Evolutionary conservation across 2,113 vertebrate genomes (phyloP).

Genomic region (Hoplias malabaricus): DNA sequence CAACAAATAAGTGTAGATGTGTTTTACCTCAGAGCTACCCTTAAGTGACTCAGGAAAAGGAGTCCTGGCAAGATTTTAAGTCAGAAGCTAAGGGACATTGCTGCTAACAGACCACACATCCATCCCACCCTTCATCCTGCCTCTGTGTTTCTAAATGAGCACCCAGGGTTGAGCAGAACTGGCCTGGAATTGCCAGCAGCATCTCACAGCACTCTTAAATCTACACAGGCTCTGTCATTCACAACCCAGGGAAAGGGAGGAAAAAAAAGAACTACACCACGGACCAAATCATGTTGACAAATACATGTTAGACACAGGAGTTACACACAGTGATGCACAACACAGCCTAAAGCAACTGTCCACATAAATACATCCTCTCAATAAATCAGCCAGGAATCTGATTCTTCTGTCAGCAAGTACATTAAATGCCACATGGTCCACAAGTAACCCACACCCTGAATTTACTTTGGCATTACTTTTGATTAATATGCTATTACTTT

Average conservation of each 20-base stretch:
- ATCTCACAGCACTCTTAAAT: too few species aligned
- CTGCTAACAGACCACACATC: too few species aligned
- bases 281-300: background rate
- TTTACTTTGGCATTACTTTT: background rate
- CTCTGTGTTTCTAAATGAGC: background rate
- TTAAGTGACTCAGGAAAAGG: background rate
- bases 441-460: constrained; percentile 7
- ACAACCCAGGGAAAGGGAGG: background rate
- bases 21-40: background rate
- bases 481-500: background rate
- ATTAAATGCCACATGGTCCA: background rate
- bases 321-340: background rate
- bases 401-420: background rate
- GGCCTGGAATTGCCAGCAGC: background rate
- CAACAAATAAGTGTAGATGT: too few species aligned
- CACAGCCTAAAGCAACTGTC: background rate
- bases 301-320: background rate
- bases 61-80: too few species aligned
- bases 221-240: background rate
- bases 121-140: too few species aligned
- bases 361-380: constrained; percentile 2
- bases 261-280: too few species aligned
- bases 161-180: background rate
- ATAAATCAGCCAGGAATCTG: background rate
- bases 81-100: too few species aligned